Percentiles rank a stretch among this genome's conserved stretches.
phyloP scores from a whole-genome alignment of 1,140 invertebrate genomes.

The Vanessa tameamea region DNA sequence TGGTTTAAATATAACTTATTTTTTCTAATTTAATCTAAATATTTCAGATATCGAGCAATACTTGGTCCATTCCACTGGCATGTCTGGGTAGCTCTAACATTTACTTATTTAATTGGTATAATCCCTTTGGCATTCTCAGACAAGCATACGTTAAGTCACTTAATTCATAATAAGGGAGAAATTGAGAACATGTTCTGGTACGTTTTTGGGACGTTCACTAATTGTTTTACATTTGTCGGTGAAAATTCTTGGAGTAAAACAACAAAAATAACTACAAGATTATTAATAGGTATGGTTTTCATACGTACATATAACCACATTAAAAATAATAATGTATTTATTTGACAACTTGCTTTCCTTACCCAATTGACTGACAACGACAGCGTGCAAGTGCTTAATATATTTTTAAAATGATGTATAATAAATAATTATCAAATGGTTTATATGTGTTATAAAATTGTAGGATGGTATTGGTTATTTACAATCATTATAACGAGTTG shows the following conservation, averaged over 20 bases:
- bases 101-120: conserved; percentile 86
- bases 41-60: conserved; percentile 87
- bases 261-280: conserved; percentile 84
- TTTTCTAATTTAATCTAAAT: conserved; percentile 6
- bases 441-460: conserved; percentile 37
- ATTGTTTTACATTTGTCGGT: conserved; percentile 86
- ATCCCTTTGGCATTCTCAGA: conserved; percentile 87
- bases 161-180: conserved; percentile 84
- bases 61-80: conserved; percentile 89
- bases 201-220: conserved; percentile 90
- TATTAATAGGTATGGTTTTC: conserved; percentile 83
- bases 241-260: conserved; percentile 85
- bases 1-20: too few relatives aligned
- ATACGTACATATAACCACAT: not conserved
- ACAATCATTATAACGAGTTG: conserved; percentile 90
- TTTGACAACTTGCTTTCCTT: too few relatives aligned
- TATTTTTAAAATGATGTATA: not conserved
- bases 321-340: not conserved
- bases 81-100: conserved; percentile 86
- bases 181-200: conserved; percentile 90
- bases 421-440: not conserved
- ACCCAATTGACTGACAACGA: not conserved
- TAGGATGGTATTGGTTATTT: conserved; percentile 89
- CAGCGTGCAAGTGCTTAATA: too few relatives aligned
- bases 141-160: conserved; percentile 82